phyloP scores from a whole-genome alignment of 1,140 invertebrate genomes.

The Plectrocnemia conspersa region DNA sequence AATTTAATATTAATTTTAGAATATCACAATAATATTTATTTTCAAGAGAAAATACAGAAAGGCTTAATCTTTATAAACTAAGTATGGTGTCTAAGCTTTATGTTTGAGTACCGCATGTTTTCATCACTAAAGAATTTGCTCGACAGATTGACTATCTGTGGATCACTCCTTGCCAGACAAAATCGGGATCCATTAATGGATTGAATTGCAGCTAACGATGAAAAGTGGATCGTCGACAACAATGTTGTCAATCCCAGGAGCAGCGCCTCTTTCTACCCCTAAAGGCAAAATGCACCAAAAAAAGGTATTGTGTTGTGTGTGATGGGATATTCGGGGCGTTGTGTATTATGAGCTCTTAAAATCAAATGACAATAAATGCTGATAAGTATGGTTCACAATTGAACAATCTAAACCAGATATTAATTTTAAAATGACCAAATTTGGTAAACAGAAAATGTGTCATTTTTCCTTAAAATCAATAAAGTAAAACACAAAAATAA shows the following conservation, averaged over 20 bases:
- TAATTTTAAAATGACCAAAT: not conserved
- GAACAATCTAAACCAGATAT: too few species aligned
- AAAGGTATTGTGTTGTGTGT: constrained; percentile 3
- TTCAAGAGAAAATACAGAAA: too few species aligned
- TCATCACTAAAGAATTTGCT: not conserved
- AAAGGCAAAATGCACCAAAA: not conserved
- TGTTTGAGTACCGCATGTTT: too few species aligned
- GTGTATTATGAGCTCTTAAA: constrained; percentile 7
- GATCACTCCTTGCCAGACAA: constrained; percentile 9
- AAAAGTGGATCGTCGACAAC: constrained; percentile 2
- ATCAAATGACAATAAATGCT: not conserved
- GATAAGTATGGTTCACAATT: too few species aligned
- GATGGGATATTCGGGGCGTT: not conserved
- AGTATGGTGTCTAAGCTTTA: too few species aligned
- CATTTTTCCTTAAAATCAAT: too few species aligned
- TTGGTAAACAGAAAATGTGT: not conserved
- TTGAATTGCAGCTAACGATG: not conserved
- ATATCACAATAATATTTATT: too few species aligned
- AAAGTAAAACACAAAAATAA: too few species aligned
- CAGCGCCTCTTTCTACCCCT: not conserved
- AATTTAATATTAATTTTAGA: too few species aligned
- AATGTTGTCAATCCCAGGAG: constrained; percentile 3
- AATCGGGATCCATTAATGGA: not conserved
- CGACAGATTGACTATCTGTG: not conserved
- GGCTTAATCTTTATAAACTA: too few species aligned